Base-by-base conservation (phyloP, 1,140 invertebrate genomes). In the Harpegnathos saltator region DNA sequence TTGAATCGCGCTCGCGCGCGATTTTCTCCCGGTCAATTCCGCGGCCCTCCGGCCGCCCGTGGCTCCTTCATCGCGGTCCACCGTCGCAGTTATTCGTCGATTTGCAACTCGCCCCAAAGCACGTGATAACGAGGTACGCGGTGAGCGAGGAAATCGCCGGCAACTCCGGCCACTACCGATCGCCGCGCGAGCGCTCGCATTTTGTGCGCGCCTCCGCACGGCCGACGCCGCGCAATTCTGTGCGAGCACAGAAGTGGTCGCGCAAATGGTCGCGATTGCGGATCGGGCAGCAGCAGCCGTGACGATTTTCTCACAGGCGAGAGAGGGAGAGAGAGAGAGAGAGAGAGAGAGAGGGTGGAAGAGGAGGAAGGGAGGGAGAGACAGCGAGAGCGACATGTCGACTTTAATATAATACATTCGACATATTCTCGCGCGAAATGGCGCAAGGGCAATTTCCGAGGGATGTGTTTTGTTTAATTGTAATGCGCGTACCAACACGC, bases 81-180 rank as follows among this genome's bases (percentile, higher is more conserved):
- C 29, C 63, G 75, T 63, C 78, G 88, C 84, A 85, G 82, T 84
- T 89, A 88, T 88, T 88, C 72, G 84, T 77, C 87, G 87, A 88
- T 88, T 88, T 88, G 71, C 83, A 88, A 69, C 82, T 88, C 86
- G 82, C 72, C 83, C 87, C 83, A 38, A 54, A 87, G 77, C 84
- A 88, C 74, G 86, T 75, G 87, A 89, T 89, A 89, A 89, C 87
- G 78, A 88, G 86, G 58, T 54, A 66, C 75, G 19, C 54, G 75
- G 75, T 75, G 72, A 77, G 75, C 52, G 62, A 80, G 83, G 58
- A 50, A 61, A 65, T 61, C 50, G 61, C 78, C n/a, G 61, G 63
- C 78, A 73, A 38, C 68, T 44, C 44, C 72, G 26, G 33, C 52
- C 61, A 66, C 77, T 74, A 65, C 59, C 56, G 65, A 83, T 82